A percentile compares a stretch with the other conserved stretches of the same genome.
Conservation (phyloP, 2,888 invertebrate species). For the Meliscaeva auricollis region DNA sequence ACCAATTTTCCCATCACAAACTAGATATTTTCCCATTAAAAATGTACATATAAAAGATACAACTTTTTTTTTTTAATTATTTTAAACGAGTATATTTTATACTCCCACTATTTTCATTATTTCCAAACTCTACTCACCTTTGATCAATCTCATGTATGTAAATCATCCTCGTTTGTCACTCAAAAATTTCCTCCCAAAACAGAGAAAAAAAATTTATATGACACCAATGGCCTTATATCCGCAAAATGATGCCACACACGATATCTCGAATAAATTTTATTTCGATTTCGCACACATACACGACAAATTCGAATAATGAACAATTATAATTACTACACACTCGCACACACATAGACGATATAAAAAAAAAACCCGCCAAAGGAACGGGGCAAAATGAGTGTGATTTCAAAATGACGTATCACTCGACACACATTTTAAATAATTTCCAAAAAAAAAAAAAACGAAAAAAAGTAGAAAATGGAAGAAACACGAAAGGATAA, state of each 20-base stretch:
- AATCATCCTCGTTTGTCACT: slow-evolving; percentile 52
- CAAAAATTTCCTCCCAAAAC: slow-evolving; percentile 4
- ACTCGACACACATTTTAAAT: slow-evolving; percentile 71
- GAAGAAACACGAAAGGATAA: slow-evolving; percentile 38
- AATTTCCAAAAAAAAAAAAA: slow-evolving; percentile 32
- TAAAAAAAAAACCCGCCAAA: background rate
- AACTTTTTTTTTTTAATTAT: background rate
- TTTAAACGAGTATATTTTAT: background rate
- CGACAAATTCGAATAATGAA: background rate
- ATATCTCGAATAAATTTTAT: slow-evolving; percentile 35
- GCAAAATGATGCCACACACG: slow-evolving; percentile 60
- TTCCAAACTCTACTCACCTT: slow-evolving; percentile 55
- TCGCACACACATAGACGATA: background rate
- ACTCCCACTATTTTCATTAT: background rate
- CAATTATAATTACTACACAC: slow-evolving; percentile 23
- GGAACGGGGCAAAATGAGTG: slow-evolving; percentile 34
- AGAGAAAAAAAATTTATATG: background rate
- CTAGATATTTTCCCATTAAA: background rate
- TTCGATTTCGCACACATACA: slow-evolving; percentile 44
- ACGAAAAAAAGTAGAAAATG: background rate
- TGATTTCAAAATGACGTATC: slow-evolving; percentile 66
- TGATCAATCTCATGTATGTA: slow-evolving; percentile 51
- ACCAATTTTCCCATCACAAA: background rate
- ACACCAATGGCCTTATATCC: slow-evolving; percentile 57
- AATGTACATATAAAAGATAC: background rate